These are phyloP conservation scores for Ivindomyrus marchei DNA, from an alignment of 2,113 vertebrate species.

Conservation along the genomic window DNA sequence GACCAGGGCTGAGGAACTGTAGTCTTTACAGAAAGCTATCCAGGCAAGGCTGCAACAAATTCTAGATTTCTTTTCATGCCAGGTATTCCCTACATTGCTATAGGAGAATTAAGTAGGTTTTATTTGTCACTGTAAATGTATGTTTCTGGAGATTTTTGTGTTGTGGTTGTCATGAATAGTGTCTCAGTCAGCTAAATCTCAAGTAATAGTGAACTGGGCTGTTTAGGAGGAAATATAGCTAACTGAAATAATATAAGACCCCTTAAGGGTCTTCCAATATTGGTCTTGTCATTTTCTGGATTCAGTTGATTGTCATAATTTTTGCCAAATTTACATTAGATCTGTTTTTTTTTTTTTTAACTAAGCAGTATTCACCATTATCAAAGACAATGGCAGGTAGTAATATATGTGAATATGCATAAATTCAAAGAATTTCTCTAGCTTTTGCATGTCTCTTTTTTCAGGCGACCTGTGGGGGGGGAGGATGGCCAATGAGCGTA, in stretches of 20 bases:
- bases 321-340: neutral
- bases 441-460: neutral
- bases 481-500: constrained; percentile 95
- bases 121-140: neutral
- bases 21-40: neutral
- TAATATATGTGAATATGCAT: neutral
- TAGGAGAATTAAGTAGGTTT: neutral
- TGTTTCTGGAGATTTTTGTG: neutral
- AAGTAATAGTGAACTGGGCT: neutral
- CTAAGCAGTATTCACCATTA: neutral
- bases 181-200: neutral
- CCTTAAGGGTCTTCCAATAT: neutral
- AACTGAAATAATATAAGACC: neutral
- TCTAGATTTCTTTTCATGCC: neutral
- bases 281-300: neutral
- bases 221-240: neutral
- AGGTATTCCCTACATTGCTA: neutral
- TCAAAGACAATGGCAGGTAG: neutral
- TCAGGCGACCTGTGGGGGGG: constrained; percentile 83
- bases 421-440: neutral
- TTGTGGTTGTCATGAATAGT: neutral
- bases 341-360: neutral
- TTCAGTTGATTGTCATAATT: neutral
- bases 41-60: neutral
- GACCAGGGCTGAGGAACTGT: neutral